Conservation (phyloP, 2,888 invertebrate genomes). For the Strigamia transsilvanica region DNA sequence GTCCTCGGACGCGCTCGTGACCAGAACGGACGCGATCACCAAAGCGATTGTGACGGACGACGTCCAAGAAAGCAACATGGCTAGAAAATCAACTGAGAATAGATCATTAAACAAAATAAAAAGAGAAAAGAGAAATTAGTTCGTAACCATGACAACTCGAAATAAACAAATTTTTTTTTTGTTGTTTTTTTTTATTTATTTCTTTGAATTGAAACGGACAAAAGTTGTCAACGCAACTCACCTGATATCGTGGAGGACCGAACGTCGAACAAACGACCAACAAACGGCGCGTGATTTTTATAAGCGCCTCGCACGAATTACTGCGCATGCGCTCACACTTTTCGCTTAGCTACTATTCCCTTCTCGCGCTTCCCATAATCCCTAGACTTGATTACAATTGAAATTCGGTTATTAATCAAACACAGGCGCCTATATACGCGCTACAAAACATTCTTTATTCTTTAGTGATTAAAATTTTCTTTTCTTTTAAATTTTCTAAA, state of each 20-base stretch:
- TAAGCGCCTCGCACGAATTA: neutral
- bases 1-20: constrained; percentile 59
- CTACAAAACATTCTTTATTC: too few relatives aligned
- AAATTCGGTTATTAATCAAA: neutral
- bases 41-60: neutral
- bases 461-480: too few relatives aligned
- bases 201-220: neutral
- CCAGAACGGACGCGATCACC: neutral
- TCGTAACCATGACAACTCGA: neutral
- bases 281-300: constrained; percentile 20
- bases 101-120: neutral
- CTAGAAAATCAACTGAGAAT: neutral
- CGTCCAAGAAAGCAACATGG: neutral
- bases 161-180: neutral
- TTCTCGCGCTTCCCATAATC: neutral
- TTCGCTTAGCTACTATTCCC: neutral
- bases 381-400: neutral
- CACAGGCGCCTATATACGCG: too few relatives aligned
- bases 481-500: too few relatives aligned
- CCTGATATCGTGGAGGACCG: neutral
- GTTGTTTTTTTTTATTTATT: neutral
- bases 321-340: constrained; percentile 4
- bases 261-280: neutral
- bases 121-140: neutral
- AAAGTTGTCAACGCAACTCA: neutral